Evolutionary conservation across 2,113 vertebrate genomes (phyloP).

Genomic region (Neotoma lepida): DNA sequence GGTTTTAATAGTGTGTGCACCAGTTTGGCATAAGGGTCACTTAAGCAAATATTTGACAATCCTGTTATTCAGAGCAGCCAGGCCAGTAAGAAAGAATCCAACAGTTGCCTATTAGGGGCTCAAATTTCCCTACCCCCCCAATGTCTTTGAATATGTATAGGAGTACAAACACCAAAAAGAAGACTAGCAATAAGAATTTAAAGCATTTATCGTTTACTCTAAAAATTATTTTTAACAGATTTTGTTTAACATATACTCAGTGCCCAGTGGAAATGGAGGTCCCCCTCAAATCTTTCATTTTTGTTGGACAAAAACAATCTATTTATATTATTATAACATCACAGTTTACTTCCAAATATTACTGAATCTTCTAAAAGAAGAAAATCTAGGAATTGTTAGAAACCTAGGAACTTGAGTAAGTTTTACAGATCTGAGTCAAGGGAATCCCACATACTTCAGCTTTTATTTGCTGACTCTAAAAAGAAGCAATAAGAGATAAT

Average conservation of each 20-base stretch:
- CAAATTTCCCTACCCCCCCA: not conserved
- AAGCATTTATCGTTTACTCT: not conserved
- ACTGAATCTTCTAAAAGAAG: not conserved
- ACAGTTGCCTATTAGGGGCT: not conserved
- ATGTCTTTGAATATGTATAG: not conserved
- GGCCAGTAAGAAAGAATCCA: not conserved
- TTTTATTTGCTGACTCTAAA: not conserved
- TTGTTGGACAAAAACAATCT: not conserved
- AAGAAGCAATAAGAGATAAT: constrained; percentile 11
- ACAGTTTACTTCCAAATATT: not conserved
- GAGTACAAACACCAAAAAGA: not conserved
- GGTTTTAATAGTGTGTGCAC: not conserved
- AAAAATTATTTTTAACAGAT: not conserved
- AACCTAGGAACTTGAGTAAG: not conserved
- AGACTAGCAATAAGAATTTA: not conserved
- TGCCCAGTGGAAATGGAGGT: not conserved
- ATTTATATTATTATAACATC: not conserved
- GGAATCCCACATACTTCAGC: not conserved
- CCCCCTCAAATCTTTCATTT: not conserved
- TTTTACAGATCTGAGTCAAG: not conserved
- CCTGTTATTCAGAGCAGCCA: not conserved
- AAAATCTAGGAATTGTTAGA: not conserved
- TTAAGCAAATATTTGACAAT: not conserved
- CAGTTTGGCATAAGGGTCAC: not conserved
- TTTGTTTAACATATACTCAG: not conserved